Evolutionary conservation across 2,797 vertebrate species (phyloP), one percentile per base, ranked within the genome.

Genomic region (Alcedo atthis): DNA sequence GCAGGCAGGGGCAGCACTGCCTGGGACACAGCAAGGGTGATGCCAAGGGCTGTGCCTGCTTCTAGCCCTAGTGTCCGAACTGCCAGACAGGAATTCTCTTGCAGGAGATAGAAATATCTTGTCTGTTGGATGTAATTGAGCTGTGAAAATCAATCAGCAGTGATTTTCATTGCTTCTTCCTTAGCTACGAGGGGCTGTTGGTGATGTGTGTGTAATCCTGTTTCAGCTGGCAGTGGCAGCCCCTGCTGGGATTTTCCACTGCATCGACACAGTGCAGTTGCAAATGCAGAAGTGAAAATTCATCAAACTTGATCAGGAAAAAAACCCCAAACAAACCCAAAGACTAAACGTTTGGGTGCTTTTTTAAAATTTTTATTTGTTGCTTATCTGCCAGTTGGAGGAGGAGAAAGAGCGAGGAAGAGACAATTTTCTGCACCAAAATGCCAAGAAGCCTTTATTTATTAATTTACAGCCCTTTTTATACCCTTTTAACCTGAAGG

Each of bases 1-100:
- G 0, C 1, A 32, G 45, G 30, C 0, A 0, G 26, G 10, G 28
- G 14, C 3, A 4, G 21, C 80, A 5, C 10, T 9, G 53, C 10
- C 48, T 33, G 63, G 18, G 21, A 28, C 24, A 5, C 48, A 26
- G 3, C 32, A 9, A 17, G 25, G 18, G 46, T 12, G 32, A 30
- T 30, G 9, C 6, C 12, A 11, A 73, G 25, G 51, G 30, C 37
- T 40, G 8, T 0, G 0, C 75, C 16, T 3, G 0, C 15, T 48
- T 57, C 32, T 4, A 37, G 25, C 35, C 21, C 21, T 15, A 25
- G 15, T 30, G 32, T 42, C 61, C 3, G 1, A 37, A n/a, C 15
- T 40, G 32, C 25, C 32, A 21, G 68, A 26, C 25, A 19, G 35
- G 30, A 70, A 28, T 63, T n/a, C 30, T 70, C 10, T 54, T 51